Evolutionary conservation across 2,888 invertebrate species (phyloP).

Genomic region (Euphydryas editha): DNA sequence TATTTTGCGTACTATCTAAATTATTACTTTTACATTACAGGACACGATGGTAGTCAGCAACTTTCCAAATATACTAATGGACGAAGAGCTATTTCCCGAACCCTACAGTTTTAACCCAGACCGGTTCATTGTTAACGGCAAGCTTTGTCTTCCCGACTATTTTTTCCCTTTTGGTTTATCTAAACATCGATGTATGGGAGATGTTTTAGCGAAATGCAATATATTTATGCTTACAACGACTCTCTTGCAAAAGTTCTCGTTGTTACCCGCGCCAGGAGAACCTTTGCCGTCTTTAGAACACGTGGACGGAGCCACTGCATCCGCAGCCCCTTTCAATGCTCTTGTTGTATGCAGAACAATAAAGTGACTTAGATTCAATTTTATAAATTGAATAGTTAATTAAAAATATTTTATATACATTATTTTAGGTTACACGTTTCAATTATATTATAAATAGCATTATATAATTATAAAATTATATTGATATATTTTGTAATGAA

Average conservation of each 20-base stretch:
- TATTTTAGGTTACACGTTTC: too few species aligned
- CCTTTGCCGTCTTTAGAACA: constrained; percentile 86
- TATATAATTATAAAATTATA: too few species aligned
- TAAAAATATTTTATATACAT: background rate
- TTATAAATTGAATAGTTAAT: background rate
- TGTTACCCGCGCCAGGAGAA: constrained; percentile 86
- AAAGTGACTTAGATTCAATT: background rate
- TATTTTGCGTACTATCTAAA: background rate
- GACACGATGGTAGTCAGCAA: constrained; percentile 92
- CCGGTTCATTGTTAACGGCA: constrained; percentile 86
- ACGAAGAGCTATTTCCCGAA: constrained; percentile 86
- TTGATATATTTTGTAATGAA: too few species aligned
- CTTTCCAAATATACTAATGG: constrained; percentile 88
- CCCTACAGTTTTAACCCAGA: constrained; percentile 90
- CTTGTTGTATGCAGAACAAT: constrained; percentile 79
- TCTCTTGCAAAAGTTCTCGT: constrained; percentile 88
- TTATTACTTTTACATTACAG: constrained; percentile 63
- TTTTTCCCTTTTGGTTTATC: constrained; percentile 92
- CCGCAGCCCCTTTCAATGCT: constrained; percentile 88
- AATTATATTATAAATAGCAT: too few species aligned
- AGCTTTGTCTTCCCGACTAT: constrained; percentile 85
- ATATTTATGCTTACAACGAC: constrained; percentile 90
- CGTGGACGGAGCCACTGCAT: constrained; percentile 91
- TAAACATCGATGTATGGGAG: constrained; percentile 92
- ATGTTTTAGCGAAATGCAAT: constrained; percentile 88